phyloP scores from a whole-genome alignment of 2,888 invertebrate genomes.

The Drosophila prolongata region DNA sequence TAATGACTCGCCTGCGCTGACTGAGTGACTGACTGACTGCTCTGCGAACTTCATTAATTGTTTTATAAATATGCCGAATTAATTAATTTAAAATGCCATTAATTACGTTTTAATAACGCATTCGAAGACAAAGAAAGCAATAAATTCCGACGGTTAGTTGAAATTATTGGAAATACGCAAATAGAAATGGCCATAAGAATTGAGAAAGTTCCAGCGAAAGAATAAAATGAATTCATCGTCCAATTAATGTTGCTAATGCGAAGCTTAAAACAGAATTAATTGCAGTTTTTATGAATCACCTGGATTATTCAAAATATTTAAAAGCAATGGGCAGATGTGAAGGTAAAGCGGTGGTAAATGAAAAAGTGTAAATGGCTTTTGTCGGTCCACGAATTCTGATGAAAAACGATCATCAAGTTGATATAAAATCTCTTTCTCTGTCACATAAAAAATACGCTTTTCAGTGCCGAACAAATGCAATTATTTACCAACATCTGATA shows the following conservation, averaged over 20 bases:
- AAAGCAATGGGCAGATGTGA: background rate
- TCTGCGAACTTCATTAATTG: slow-evolving; percentile 74
- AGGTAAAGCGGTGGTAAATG: background rate
- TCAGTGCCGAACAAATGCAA: slow-evolving; percentile 9
- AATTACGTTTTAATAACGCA: slow-evolving; percentile 75
- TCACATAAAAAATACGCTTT: slow-evolving; percentile 1
- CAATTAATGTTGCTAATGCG: slow-evolving; percentile 40
- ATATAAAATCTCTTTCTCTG: background rate
- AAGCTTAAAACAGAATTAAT: slow-evolving; percentile 27
- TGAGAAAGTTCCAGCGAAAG: slow-evolving; percentile 35
- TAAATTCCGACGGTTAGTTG: slow-evolving; percentile 32
- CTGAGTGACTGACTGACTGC: slow-evolving; percentile 44
- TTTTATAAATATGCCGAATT: slow-evolving; percentile 78
- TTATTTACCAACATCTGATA: slow-evolving; percentile 11
- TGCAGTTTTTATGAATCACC: slow-evolving; percentile 22
- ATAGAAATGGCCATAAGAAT: slow-evolving; percentile 28
- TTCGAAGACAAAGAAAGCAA: slow-evolving; percentile 68
- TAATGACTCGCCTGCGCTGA: slow-evolving; percentile 54
- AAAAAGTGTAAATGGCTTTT: slow-evolving; percentile 2
- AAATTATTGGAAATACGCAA: slow-evolving; percentile 34
- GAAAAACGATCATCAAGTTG: slow-evolving; percentile 7
- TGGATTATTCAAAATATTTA: slow-evolving; percentile 9
- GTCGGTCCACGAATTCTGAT: slow-evolving; percentile 4
- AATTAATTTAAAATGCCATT: slow-evolving; percentile 77
- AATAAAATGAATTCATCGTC: slow-evolving; percentile 27